Percentiles rank a stretch among this genome's conserved stretches.
phyloP scores from a whole-genome alignment of 2,113 vertebrate genomes.

The Oxyruncus cristatus region DNA sequence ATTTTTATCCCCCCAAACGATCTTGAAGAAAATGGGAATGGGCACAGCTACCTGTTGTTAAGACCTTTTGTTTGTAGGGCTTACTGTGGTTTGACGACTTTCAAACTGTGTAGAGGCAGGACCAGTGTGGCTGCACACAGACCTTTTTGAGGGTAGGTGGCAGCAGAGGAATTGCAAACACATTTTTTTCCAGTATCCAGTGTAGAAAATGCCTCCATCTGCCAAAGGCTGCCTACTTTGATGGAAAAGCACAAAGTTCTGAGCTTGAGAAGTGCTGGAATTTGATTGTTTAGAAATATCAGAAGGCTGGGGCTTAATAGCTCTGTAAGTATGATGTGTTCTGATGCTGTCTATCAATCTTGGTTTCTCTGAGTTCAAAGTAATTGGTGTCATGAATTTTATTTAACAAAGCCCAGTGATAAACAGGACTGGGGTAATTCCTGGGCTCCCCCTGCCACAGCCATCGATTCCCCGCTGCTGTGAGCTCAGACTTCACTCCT shows the following conservation, averaged over 20 bases:
- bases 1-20: background rate
- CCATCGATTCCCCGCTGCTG: background rate
- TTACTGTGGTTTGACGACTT: background rate
- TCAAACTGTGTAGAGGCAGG: background rate
- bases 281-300: background rate
- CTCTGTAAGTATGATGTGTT: background rate
- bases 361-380: background rate
- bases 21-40: background rate
- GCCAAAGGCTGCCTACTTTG: background rate
- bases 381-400: background rate
- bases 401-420: background rate
- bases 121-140: background rate
- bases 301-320: background rate
- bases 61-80: background rate
- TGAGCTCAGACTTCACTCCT: background rate
- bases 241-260: constrained; percentile 1
- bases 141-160: constrained; percentile 66
- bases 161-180: constrained; percentile 72
- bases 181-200: background rate
- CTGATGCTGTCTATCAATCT: background rate
- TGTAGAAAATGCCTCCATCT: background rate
- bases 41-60: background rate
- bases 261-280: background rate
- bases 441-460: background rate
- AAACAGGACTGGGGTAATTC: background rate